These are phyloP conservation scores for Drosophila bifasciata DNA, from an alignment of 1,140 invertebrate genomes.

Conservation along the genomic window DNA sequence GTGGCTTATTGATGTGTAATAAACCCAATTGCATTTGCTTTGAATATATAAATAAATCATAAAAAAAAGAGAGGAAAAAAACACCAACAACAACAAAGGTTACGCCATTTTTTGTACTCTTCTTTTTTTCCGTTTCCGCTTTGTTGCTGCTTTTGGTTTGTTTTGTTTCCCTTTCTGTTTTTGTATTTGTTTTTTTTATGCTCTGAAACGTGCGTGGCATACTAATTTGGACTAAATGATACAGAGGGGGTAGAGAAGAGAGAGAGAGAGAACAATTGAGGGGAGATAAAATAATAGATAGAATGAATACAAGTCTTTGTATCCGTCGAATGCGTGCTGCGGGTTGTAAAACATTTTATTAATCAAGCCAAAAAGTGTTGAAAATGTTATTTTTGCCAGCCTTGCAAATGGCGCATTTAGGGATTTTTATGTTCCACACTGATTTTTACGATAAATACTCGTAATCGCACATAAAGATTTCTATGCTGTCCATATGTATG, in stretches of 20 bases:
- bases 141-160: slow-evolving; percentile 47
- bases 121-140: slow-evolving; percentile 58
- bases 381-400: slow-evolving; percentile 79
- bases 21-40: slow-evolving; percentile 80
- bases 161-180: slow-evolving; percentile 39
- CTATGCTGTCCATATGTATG: neutral
- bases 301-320: slow-evolving; percentile 5
- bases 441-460: slow-evolving; percentile 53
- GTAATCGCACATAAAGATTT: slow-evolving; percentile 9
- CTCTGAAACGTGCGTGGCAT: slow-evolving; percentile 71
- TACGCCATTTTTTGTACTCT: slow-evolving; percentile 54
- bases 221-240: slow-evolving; percentile 76
- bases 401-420: slow-evolving; percentile 73
- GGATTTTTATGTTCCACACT: slow-evolving; percentile 68
- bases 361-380: slow-evolving; percentile 78
- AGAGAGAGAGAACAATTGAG: neutral
- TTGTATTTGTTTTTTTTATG: slow-evolving; percentile 36
- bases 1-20: slow-evolving; percentile 77
- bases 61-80: slow-evolving; percentile 13
- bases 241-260: neutral
- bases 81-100: slow-evolving; percentile 23
- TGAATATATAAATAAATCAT: slow-evolving; percentile 81
- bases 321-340: slow-evolving; percentile 2
- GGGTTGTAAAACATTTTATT: slow-evolving; percentile 62
- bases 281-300: neutral